A percentile compares a stretch with the other conserved stretches of the same genome.
Conservation (phyloP, 2,888 invertebrate genomes). For the Oligia fasciuncula region DNA sequence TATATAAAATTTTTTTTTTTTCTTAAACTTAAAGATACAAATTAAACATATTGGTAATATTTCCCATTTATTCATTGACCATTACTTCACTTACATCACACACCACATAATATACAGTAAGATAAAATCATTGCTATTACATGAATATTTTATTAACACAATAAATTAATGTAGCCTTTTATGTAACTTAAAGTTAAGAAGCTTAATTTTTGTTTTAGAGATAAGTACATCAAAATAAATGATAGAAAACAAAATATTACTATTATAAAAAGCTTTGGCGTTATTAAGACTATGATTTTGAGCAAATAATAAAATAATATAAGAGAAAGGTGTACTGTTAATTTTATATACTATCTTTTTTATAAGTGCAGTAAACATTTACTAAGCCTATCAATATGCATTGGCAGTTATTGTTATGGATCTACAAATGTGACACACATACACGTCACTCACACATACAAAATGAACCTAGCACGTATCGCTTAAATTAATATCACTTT, state of each 20-base stretch:
- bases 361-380: conserved; percentile 71
- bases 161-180: conserved; percentile 53
- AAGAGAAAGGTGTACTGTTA: conserved; percentile 69
- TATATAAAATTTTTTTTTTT: neutral
- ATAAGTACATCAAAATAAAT: conserved; percentile 25
- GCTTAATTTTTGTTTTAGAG: conserved; percentile 30
- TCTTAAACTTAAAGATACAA: conserved; percentile 25
- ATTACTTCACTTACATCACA: conserved; percentile 70
- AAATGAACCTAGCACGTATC: conserved; percentile 84
- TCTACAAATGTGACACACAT: conserved; percentile 67
- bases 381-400: conserved; percentile 74
- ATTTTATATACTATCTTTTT: conserved; percentile 56
- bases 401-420: conserved; percentile 73
- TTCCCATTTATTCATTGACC: conserved; percentile 73
- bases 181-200: conserved; percentile 46
- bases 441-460: conserved; percentile 78
- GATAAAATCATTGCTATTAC: conserved; percentile 56
- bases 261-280: conserved; percentile 65
- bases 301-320: conserved; percentile 81
- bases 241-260: conserved; percentile 39
- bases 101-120: conserved; percentile 64
- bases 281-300: conserved; percentile 72
- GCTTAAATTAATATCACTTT: conserved; percentile 90
- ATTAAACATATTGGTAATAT: conserved; percentile 61
- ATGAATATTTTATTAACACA: conserved; percentile 44